These are phyloP conservation scores for Aulostomus chinensis DNA, from an alignment of 2,797 vertebrate genomes.

Conservation along the genomic window DNA sequence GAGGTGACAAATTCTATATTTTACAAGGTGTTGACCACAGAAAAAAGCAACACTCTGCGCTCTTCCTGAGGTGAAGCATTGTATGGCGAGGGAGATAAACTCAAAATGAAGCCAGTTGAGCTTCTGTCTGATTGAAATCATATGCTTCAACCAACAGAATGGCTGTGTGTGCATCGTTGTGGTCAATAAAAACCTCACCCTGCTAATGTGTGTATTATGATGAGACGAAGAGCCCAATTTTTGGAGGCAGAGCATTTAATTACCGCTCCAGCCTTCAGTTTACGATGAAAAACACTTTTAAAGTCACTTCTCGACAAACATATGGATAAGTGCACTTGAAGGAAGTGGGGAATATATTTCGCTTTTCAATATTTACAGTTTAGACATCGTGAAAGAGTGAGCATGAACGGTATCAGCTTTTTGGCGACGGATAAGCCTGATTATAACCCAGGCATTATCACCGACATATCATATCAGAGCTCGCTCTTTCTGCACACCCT, in stretches of 20 bases:
- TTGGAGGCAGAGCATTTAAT: neutral
- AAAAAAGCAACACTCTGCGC: neutral
- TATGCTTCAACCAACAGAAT: constrained; percentile 1
- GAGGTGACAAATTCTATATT: constrained; percentile 47
- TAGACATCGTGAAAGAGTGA: constrained; percentile 3
- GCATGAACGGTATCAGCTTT: constrained; percentile 11
- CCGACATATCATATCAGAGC: constrained; percentile 6
- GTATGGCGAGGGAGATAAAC: constrained; percentile 2
- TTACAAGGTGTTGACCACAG: constrained; percentile 22
- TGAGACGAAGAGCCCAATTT: neutral
- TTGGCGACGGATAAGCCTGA: constrained; percentile 36
- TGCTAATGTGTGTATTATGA: constrained; percentile 18
- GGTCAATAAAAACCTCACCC: constrained; percentile 26
- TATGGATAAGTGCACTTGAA: neutral
- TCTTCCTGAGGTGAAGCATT: neutral
- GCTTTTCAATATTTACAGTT: constrained; percentile 41
- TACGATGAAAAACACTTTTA: neutral
- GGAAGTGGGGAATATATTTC: constrained; percentile 6
- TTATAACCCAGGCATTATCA: constrained; percentile 30
- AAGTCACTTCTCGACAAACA: neutral
- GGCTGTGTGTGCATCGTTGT: neutral
- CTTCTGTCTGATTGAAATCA: constrained; percentile 20
- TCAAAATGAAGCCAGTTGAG: constrained; percentile 7
- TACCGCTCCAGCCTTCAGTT: neutral
- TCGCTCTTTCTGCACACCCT: constrained; percentile 1